A percentile compares a stretch with the other conserved stretches of the same genome.
phyloP scores from a whole-genome alignment of 2,888 invertebrate genomes.

The Pseudoips prasinana region DNA sequence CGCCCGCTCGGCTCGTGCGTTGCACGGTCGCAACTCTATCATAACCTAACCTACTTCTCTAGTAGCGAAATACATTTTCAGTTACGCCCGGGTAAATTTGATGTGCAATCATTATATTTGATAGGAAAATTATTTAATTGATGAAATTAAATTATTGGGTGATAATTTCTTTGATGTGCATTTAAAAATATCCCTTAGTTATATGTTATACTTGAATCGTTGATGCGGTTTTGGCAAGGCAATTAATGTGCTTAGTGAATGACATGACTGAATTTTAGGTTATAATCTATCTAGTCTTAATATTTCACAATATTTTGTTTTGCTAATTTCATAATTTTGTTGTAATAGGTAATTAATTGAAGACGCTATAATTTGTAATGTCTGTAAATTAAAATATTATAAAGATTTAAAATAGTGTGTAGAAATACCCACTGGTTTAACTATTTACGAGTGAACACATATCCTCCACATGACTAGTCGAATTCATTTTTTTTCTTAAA shows the following conservation, averaged over 20 bases:
- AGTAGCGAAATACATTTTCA: no score
- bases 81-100: no score
- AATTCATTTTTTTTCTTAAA: constrained; percentile 28
- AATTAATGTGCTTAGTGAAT: constrained; percentile 49
- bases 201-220: not conserved
- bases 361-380: constrained; percentile 26
- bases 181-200: no score
- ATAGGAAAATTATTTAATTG: no score
- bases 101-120: no score
- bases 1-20: no score
- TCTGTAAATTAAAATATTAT: constrained; percentile 34
- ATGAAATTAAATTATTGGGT: no score
- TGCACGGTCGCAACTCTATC: no score
- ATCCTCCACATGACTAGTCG: constrained; percentile 64
- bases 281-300: constrained; percentile 63
- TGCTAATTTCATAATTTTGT: constrained; percentile 34
- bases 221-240: constrained; percentile 27
- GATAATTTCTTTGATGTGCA: no score
- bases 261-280: constrained; percentile 69
- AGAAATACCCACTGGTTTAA: constrained; percentile 38
- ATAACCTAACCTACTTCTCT: no score
- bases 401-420: constrained; percentile 18
- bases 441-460: constrained; percentile 55
- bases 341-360: constrained; percentile 29
- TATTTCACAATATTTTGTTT: constrained; percentile 40